Evolutionary conservation across 1,140 invertebrate species (phyloP), one percentile per base, ranked within the genome.

Genomic region (Drosophila persimilis): DNA sequence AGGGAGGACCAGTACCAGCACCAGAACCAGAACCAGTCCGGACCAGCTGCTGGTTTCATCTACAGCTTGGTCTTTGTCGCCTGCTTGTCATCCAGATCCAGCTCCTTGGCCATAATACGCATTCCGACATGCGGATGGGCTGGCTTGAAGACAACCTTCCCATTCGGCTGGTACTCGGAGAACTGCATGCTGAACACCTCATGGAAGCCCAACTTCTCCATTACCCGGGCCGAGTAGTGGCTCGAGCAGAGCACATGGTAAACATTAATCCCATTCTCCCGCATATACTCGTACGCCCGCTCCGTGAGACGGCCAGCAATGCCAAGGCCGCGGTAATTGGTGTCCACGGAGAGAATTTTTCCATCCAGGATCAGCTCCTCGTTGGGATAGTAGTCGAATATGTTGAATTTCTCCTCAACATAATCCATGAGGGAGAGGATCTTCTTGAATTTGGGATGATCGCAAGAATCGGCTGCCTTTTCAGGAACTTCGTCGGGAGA

Each of bases 221-320:
- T 94, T 0, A 95, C 93, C 80, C 93, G 94, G 0, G 95, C 95
- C 6, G 95, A 95, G 84, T 93, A 96, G 50, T 93, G 92, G 58
- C 95, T 96, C 6, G 95, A 94, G 60, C 95, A 96, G 65, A 95
- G 93, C 1, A 93, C 93, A 39, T 91, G 89, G 6, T 86, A 86
- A 8, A 91, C 80, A 11, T 72, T 67, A 41, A 91, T 91, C 0
- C 81, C 66, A 6, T 90, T 65, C 17, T 81, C 64, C 2, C 72
- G 58, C 89, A 91, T 91, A 48, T 77, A 90, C 5, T 91, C 86
- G n/a, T 90, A 92, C 15, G 94, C 92, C 63, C 92, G 93, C 70
- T 94, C 92, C 41, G 94, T 91, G 0, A 95, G 91, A 8, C 92
- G 90, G 26, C 93, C 94, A 13, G 93, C 94, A 45, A 95, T 93